These are phyloP conservation scores for Ptychochromis oligacanthus DNA, from an alignment of 2,113 vertebrate species.

Conservation along the genomic window DNA sequence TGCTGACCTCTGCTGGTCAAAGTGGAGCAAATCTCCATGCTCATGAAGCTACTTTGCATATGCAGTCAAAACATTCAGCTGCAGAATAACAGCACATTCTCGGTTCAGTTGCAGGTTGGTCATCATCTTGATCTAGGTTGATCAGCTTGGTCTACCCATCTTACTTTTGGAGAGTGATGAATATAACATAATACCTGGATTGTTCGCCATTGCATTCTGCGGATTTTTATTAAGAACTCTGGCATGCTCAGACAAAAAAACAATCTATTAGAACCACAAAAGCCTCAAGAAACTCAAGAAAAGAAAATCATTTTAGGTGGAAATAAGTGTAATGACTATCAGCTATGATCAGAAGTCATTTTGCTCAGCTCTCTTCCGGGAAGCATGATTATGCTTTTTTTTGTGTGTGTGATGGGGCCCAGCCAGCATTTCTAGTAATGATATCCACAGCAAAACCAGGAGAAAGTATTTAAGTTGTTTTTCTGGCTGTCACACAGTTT, in stretches of 20 bases:
- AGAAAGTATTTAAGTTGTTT: constrained; percentile 48
- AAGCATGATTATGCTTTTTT: constrained; percentile 52
- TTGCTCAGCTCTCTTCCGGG: constrained; percentile 52
- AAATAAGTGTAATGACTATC: constrained; percentile 24
- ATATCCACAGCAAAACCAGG: constrained; percentile 45
- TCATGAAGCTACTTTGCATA: background rate
- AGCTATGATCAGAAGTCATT: constrained; percentile 18
- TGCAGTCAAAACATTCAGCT: background rate
- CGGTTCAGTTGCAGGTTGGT: background rate
- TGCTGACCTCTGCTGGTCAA: constrained; percentile 70
- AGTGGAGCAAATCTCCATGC: background rate
- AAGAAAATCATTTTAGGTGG: constrained; percentile 11
- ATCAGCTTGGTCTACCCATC: background rate
- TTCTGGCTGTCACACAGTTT: constrained; percentile 62
- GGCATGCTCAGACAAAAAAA: background rate
- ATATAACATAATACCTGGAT: background rate
- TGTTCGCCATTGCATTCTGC: background rate
- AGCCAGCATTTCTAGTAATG: constrained; percentile 53
- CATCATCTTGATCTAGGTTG: background rate
- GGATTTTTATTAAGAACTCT: background rate
- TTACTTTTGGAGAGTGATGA: background rate
- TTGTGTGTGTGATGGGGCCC: constrained; percentile 21
- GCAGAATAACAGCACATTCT: background rate
- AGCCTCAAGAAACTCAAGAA: background rate
- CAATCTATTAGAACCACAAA: background rate